Base-by-base conservation (phyloP, 2,113 vertebrate genomes). In the Nipponia nippon region DNA sequence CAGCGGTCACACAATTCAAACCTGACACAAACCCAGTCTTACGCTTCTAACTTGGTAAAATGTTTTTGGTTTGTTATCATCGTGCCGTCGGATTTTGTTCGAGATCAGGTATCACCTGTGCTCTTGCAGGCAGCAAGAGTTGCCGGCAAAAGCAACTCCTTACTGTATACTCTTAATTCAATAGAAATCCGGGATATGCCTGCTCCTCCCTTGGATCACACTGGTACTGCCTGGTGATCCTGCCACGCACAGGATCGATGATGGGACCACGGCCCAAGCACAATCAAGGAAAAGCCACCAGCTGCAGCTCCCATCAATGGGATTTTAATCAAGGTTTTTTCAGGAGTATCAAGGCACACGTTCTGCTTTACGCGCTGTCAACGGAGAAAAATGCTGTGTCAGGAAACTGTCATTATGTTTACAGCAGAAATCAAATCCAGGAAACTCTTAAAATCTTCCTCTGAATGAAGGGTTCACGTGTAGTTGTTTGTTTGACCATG, bases 291-390 rank as follows among this genome's bases (percentile, higher is more conserved):
- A 89, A 87, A 85, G 49, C 52, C 23, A 52, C 80, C 30, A 79
- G 29, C 87, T 58, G 81, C 78, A 50, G 58, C 67, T 87, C 78
- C 86, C 52, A 32, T 76, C 59, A 66, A 13, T 1, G 15, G 75
- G 62, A 70, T 55, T 85, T 90, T 63, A 85, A 95, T 80, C 53
- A 58, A 70, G 87, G 50, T 53, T 44, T n/a, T 93, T 93, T 85
- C 66, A 30, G 5, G 34, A 81, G 53, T 5, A 47, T 32, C 58
- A 27, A 79, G 87, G 46, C 44, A 53, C 9, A 16, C 16, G 19
- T 67, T 61, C 49, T 67, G 84, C 70, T 80, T 59, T 62, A 83
- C 3, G 7, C 1, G 7, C 62, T 91, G 87, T 90, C 96, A 94
- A 12, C 5, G 15, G 8, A 44, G 63, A 73, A 50, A 83, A 92